phyloP scores from a whole-genome alignment of 2,888 invertebrate genomes.

The Embidobia sp. region DNA sequence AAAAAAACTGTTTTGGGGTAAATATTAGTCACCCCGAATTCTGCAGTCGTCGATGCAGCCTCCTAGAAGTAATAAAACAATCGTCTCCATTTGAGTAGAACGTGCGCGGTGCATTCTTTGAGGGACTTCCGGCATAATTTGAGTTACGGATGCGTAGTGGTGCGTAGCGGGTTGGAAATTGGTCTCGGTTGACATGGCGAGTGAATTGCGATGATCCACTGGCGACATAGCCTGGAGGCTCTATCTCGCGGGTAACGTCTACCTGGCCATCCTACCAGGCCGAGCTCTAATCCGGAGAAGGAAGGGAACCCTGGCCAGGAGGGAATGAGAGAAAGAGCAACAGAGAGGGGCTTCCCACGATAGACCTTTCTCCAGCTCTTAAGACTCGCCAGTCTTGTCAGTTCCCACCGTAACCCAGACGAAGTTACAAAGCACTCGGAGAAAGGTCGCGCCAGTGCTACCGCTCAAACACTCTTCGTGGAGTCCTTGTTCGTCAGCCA shows the following conservation, averaged over 20 bases:
- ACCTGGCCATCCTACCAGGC: slow-evolving; percentile 47
- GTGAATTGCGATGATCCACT: neutral
- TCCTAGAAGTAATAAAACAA: too few relatives aligned
- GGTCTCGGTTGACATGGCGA: too few relatives aligned
- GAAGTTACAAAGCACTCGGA: slow-evolving; percentile 63
- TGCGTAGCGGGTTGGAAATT: too few relatives aligned
- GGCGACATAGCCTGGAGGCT: slow-evolving; percentile 24
- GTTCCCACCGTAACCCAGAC: slow-evolving; percentile 67
- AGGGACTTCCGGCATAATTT: too few relatives aligned
- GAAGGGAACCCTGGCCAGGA: slow-evolving; percentile 60
- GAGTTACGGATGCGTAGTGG: too few relatives aligned
- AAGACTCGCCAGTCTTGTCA: slow-evolving; percentile 64
- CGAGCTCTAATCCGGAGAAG: slow-evolving; percentile 50
- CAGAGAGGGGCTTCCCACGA: slow-evolving; percentile 65
- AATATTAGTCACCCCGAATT: too few relatives aligned
- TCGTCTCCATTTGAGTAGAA: too few relatives aligned
- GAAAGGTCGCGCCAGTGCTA: slow-evolving; percentile 53
- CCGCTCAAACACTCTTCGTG: too few relatives aligned
- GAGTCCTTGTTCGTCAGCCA: too few relatives aligned
- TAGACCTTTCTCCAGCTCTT: slow-evolving; percentile 66
- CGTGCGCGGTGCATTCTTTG: too few relatives aligned
- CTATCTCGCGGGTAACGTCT: slow-evolving; percentile 49
- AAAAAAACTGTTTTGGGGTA: too few relatives aligned
- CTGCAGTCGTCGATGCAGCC: too few relatives aligned
- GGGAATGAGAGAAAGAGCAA: slow-evolving; percentile 63